A percentile compares a stretch with the other conserved stretches of the same genome.
phyloP scores from a whole-genome alignment of 2,113 vertebrate genomes.

The Pituophis catenifer region DNA sequence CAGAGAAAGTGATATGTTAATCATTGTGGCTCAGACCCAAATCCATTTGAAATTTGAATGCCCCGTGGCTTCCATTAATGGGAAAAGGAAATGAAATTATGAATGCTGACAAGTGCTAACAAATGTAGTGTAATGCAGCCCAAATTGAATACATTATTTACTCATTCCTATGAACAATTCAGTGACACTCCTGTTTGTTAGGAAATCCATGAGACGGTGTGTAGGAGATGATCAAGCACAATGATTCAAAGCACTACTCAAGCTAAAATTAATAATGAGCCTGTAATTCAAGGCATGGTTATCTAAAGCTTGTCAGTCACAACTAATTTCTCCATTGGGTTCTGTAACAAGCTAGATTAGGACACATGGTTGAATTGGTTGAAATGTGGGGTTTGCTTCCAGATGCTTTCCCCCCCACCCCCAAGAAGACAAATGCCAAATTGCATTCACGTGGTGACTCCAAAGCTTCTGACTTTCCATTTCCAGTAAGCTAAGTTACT shows the following conservation, averaged over 20 bases:
- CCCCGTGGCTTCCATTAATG: neutral
- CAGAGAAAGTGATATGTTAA: conserved; percentile 11
- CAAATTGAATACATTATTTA: conserved; percentile 33
- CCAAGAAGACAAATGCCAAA: neutral
- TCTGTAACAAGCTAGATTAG: neutral
- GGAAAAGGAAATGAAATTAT: conserved; percentile 22
- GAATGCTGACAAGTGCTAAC: conserved; percentile 27
- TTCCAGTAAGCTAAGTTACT: neutral
- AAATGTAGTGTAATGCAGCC: conserved; percentile 28
- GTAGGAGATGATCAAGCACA: neutral
- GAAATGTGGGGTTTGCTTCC: neutral
- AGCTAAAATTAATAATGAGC: neutral
- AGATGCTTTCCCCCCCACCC: neutral
- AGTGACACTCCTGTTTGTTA: neutral
- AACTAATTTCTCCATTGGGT: neutral
- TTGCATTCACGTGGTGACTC: neutral
- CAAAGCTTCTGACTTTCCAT: neutral
- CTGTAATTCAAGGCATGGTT: neutral
- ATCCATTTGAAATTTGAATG: neutral
- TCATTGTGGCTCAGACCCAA: conserved; percentile 21
- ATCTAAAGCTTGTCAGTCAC: neutral
- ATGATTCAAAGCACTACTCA: neutral
- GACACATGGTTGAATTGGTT: neutral
- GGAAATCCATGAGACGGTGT: neutral
- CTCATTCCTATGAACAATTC: neutral